Base-by-base conservation (phyloP, 2,888 invertebrate genomes). In the Patella ulyssiponensis region DNA sequence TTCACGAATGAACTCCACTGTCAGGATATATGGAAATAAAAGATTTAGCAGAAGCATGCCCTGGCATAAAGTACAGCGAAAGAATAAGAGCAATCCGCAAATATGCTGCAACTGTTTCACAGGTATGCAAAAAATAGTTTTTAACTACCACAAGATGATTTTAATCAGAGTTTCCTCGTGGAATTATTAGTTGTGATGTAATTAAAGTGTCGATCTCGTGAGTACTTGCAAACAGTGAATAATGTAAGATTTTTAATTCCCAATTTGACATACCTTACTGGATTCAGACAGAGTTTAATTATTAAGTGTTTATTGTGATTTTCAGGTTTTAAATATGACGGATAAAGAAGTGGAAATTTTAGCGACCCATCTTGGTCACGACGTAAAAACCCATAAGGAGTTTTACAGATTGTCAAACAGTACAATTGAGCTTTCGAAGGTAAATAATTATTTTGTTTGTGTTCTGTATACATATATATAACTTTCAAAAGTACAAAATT, bases 311-410 rank as follows among this genome's bases (percentile, higher is more conserved):
- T 27, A 27, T 27, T 27, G 27, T 27, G 27, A 27, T 52, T 53
- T 52, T 52, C 64, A 76, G 76, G 69, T 76, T 33, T 54, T 76
- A 27, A 71, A 76, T 54, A 76, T 76, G 76, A 71, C 70, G 27
- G 53, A 70, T 15, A 51, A 51, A 17, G 76, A 76, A 71, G 23
- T 76, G 20, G 71, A 76, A 71, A 52, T 71, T 33, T 69, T 76
- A 17, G 76, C 76, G 11, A 76, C n/a, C 52, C 76, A 76, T 71
- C 54, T 76, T 20, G 76, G 76, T 20, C 76, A 76, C 54, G 76
- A 76, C 71, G 71, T 76, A 12, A 76, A 76, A 71, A 76, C 76
- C 11, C 76, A 76, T 69, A 76, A 71, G 20, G 76, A 76, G 44
- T 52, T 69, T 54, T 76, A 76, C 52, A 11, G 71, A 53, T 27